Evolutionary conservation across 2,888 invertebrate species (phyloP), one percentile per base, ranked within the genome.

Genomic region (Epinotia brunnichana): DNA sequence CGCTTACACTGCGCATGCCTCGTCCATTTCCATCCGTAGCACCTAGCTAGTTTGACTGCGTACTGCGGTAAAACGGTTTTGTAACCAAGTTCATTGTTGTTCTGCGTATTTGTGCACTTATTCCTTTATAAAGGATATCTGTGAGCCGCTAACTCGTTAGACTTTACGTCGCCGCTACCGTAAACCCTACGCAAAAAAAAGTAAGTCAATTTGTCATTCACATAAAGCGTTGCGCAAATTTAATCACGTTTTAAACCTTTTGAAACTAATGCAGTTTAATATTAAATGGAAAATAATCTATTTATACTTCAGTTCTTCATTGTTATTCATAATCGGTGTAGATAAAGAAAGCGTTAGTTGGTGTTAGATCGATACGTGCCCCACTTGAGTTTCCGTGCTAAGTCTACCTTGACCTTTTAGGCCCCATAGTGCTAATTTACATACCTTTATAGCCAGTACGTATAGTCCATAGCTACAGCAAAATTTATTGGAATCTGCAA

Each of bases 21-120:
- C 53, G 29, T 57, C 53, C 71, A 62, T 7, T 68, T 9, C 69
- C 67, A 62, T 19, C 63, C 69, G 68, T 69, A 63, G 68, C 57
- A 59, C 39, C 68, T 61, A 69, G 57, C 68, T 69, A 68, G 73
- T n/a, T 59, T 17, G 53, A 69, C 63, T 73, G 73, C 63, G 73
- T 73, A 73, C 69, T 73, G 73, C 73, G 69, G 68, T 63, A 73
- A 69, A 73, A 73, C 53, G 17, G 57, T 59, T 11, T 39, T 63
- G 73, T 29, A 56, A 57, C 73, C 69, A 73, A 73, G 69, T 73
- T 73, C 68, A 69, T 73, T 73, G 68, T 73, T 73, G 68, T 69
- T 68, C 73, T 56, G 56, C 39, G 39, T 69, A 66, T 66, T 60
- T 59, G 73, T 72, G 72, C 56, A 62, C 17, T 44, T 48, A 11